phyloP scores from a whole-genome alignment of 2,113 vertebrate genomes.

The Nicator chloris region DNA sequence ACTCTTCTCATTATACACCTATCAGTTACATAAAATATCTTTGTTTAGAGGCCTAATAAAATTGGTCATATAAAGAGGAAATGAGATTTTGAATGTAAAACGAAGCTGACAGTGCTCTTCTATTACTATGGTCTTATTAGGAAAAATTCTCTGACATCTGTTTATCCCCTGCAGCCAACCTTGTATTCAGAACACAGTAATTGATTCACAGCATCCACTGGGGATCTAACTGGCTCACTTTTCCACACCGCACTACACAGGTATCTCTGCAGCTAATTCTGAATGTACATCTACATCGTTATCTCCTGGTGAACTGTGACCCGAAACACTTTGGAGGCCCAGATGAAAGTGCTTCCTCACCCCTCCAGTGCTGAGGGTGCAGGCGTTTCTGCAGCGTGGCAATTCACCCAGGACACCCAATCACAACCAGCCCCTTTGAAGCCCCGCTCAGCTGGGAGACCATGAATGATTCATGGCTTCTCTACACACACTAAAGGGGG shows the following conservation, averaged over 20 bases:
- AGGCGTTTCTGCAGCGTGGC: conserved; percentile 79
- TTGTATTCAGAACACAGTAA: conserved; percentile 92
- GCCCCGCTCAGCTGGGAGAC: conserved; percentile 87
- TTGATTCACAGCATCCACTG: conserved; percentile 90
- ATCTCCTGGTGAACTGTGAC: conserved; percentile 87
- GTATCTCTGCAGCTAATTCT: conserved; percentile 83
- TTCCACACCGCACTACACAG: conserved; percentile 82
- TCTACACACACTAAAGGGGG: conserved; percentile 85
- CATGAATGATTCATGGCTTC: conserved; percentile 94
- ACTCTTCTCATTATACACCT: conserved; percentile 54
- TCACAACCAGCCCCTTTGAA: conserved; percentile 91
- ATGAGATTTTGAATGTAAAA: conserved; percentile 85
- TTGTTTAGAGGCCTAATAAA: conserved; percentile 82
- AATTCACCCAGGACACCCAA: conserved; percentile 90
- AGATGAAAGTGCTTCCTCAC: conserved; percentile 85
- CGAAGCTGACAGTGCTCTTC: conserved; percentile 84
- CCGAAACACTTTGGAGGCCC: conserved; percentile 80
- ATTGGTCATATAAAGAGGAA: conserved; percentile 81
- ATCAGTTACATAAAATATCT: conserved; percentile 76
- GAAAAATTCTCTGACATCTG: conserved; percentile 89
- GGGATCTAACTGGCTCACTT: conserved; percentile 84
- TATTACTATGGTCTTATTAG: conserved; percentile 88
- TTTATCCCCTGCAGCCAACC: conserved; percentile 88
- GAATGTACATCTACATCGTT: conserved; percentile 82
- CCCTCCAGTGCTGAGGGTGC: conserved; percentile 82